Base-by-base conservation (phyloP, 2,113 vertebrate species). In the Cisticola juncidis region DNA sequence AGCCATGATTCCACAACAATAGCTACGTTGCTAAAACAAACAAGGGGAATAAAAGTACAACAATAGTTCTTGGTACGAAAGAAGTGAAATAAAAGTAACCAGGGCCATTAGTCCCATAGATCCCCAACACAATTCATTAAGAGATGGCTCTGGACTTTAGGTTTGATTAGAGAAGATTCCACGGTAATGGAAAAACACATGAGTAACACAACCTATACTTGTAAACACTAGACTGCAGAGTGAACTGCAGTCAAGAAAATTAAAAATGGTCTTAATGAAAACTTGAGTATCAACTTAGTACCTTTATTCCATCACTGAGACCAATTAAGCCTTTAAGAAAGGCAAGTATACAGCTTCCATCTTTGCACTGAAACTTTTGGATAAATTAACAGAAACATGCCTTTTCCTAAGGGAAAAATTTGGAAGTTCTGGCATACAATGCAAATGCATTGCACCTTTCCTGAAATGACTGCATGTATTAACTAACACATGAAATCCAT, bases 11-110 rank as follows among this genome's bases (percentile, higher is more conserved):
- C 36, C 70, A 78, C 38, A 66, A 64, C 47, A 81, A 40, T 3
- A 61, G 17, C 56, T 19, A 57, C 15, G 47, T 9, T 81, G 20
- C 38, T 53, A 48, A 70, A 23, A 61, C 3, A 65, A 65, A 56
- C 1, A 0, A 3, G 9, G 8, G 5, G 19, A 5, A 5, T 14
- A 5, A 19, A 36, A 4, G 18, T 26, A 21, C 9, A 57, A 61
- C 26, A 79, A 66, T 4, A 12, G 29, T 24, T 35, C 31, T 72
- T 38, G 19, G 45, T 60, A 91, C 8, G 38, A 38, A 80, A 60
- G 0, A 64, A 8, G 23, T 58, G 53, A 82, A 74, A 61, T 8
- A 28, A 48, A 78, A 69, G 66, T 62, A 86, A 51, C 9, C 22
- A 57, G 40, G 21, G 38, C 21, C 11, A 0, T 11, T 12, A 73